phyloP scores from a whole-genome alignment of 2,113 vertebrate species.

The Nothobranchius kuhntae region DNA sequence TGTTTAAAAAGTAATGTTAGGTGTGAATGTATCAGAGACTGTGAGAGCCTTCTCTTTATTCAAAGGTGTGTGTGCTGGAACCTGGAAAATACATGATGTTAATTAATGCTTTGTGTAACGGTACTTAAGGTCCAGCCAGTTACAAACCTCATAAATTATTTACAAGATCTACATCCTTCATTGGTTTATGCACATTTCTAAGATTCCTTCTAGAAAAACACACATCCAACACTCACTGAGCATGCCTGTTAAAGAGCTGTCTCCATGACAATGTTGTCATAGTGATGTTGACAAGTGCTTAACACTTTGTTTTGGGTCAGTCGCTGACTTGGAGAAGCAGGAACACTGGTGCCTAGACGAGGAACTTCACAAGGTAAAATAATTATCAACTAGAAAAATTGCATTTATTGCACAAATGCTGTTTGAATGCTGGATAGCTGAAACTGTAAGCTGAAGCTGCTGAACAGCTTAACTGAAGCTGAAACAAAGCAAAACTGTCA shows the following conservation, averaged over 20 bases:
- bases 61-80: too few relatives aligned
- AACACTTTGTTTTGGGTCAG: conserved; percentile 61
- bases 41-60: too few relatives aligned
- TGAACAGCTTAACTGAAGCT: too few relatives aligned
- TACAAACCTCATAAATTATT: conserved; percentile 43
- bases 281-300: conserved; percentile 59
- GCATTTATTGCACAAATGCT: too few relatives aligned
- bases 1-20: too few relatives aligned
- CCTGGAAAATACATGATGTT: neutral
- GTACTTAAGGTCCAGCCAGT: neutral
- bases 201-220: neutral
- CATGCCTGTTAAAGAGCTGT: conserved; percentile 35
- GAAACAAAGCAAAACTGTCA: too few relatives aligned
- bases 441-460: too few relatives aligned
- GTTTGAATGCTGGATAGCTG: too few relatives aligned
- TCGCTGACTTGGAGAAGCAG: conserved; percentile 23
- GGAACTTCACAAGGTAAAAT: conserved; percentile 5
- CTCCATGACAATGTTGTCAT: conserved; percentile 72
- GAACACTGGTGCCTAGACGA: conserved; percentile 7
- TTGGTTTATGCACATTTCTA: neutral
- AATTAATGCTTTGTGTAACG: neutral
- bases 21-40: too few relatives aligned
- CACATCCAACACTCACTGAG: conserved; percentile 10
- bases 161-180: conserved; percentile 17
- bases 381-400: too few relatives aligned